phyloP scores from a whole-genome alignment of 2,113 vertebrate genomes.

The Vidua macroura region DNA sequence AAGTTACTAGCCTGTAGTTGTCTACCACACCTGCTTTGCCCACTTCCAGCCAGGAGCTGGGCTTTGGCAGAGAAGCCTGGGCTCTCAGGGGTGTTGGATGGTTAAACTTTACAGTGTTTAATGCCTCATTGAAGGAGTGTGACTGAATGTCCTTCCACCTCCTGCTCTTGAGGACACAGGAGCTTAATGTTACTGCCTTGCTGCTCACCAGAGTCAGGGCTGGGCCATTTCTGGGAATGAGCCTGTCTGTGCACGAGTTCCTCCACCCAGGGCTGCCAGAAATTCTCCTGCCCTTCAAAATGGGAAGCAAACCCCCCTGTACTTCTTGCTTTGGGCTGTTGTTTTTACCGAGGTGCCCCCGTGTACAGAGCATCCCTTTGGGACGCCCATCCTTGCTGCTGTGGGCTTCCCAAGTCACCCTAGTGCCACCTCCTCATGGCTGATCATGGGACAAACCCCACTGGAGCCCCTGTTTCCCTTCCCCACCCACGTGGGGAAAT shows the following conservation, averaged over 20 bases:
- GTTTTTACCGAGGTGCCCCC: rapidly evolving
- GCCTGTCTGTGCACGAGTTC: rapidly evolving
- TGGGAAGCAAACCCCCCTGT: rapidly evolving
- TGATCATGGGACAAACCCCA: rapidly evolving
- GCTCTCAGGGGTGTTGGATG: neutral
- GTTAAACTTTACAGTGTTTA: neutral
- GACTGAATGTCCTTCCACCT: neutral
- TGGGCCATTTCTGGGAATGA: neutral
- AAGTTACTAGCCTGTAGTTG: too few species aligned
- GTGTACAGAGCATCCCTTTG: neutral
- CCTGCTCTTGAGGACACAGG: neutral
- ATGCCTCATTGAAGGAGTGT: neutral
- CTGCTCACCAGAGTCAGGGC: neutral
- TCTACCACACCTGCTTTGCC: too few species aligned
- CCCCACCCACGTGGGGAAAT: rapidly evolving
- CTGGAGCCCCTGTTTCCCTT: neutral
- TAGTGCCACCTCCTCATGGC: rapidly evolving
- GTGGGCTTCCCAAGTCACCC: too few species aligned
- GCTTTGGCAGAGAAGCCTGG: neutral
- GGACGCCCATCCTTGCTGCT: neutral
- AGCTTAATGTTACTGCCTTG: neutral
- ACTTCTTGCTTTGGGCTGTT: neutral
- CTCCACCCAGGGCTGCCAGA: neutral
- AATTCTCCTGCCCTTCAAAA: neutral
- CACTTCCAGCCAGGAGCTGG: too few species aligned